Percentiles rank a stretch among this genome's conserved stretches.
phyloP scores from a whole-genome alignment of 1,140 invertebrate genomes.

The Odontomachus brunneus region DNA sequence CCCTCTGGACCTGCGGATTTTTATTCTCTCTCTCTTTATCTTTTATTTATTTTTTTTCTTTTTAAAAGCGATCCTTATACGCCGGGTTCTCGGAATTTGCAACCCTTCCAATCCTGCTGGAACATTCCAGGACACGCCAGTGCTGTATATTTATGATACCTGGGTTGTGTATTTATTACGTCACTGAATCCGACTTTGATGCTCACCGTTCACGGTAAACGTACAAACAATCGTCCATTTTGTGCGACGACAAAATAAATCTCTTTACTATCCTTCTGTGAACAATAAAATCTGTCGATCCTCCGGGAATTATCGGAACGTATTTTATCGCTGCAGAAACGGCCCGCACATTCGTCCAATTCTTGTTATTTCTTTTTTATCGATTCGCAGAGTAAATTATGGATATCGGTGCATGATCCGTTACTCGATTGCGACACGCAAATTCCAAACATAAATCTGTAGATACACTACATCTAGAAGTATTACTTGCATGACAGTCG shows the following conservation, averaged over 20 bases:
- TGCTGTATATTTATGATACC: conserved; percentile 10
- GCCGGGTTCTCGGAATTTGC: conserved; percentile 4
- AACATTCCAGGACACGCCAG: not conserved
- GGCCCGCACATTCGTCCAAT: not conserved
- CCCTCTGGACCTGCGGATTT: conserved; percentile 1
- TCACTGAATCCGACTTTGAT: conserved; percentile 17
- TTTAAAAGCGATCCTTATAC: conserved; percentile 1
- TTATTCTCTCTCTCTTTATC: not conserved
- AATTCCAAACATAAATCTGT: too few species aligned
- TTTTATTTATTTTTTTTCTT: not conserved
- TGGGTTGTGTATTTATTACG: conserved; percentile 1
- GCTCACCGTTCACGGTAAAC: not conserved
- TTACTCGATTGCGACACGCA: too few species aligned
- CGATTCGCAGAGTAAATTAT: too few species aligned
- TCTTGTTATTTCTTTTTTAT: conserved; percentile 6
- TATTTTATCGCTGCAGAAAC: not conserved
- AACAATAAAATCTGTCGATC: conserved; percentile 2
- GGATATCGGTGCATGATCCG: too few species aligned
- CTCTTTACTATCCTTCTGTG: conserved; percentile 1
- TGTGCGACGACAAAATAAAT: conserved; percentile 7
- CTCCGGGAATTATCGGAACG: not conserved
- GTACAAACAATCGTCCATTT: not conserved
- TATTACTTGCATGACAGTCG: too few species aligned
- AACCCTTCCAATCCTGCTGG: not conserved
- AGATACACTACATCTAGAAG: too few species aligned